Conservation (phyloP, 2,797 vertebrate genomes). For the Clarias fuscus region DNA sequence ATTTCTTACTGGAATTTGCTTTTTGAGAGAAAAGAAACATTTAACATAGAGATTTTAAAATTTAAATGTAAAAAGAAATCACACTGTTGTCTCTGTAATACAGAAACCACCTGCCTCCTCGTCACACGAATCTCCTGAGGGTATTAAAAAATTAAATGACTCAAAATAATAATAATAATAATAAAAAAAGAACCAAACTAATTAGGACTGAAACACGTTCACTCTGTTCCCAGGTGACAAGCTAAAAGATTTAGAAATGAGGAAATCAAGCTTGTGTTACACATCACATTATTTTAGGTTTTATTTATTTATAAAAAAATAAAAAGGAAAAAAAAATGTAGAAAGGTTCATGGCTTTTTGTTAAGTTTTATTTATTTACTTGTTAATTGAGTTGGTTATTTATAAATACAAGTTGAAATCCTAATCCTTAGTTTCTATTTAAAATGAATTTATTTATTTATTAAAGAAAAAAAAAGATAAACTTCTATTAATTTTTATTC, state of each 20-base stretch:
- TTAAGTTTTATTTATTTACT: too few relatives aligned
- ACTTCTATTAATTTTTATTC: neutral
- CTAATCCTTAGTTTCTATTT: neutral
- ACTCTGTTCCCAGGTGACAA: too few relatives aligned
- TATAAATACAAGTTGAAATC: neutral
- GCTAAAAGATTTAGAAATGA: neutral
- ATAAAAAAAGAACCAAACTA: neutral
- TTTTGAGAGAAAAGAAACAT: neutral
- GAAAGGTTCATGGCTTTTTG: too few relatives aligned
- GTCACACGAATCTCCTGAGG: neutral
- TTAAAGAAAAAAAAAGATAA: neutral
- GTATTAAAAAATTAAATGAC: neutral
- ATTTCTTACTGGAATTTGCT: neutral
- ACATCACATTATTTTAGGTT: neutral
- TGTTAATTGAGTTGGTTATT: too few relatives aligned
- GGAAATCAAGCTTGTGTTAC: too few relatives aligned
- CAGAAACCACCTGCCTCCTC: neutral
- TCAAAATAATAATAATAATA: too few relatives aligned
- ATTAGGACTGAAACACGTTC: too few relatives aligned
- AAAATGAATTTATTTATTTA: too few relatives aligned
- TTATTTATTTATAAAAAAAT: neutral
- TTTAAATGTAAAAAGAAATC: too few relatives aligned
- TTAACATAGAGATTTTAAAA: neutral
- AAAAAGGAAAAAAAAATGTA: too few relatives aligned
- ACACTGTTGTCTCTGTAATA: too few relatives aligned